These are phyloP conservation scores for Morphnarchus princeps DNA, from an alignment of 2,113 vertebrate species.

Conservation along the genomic window DNA sequence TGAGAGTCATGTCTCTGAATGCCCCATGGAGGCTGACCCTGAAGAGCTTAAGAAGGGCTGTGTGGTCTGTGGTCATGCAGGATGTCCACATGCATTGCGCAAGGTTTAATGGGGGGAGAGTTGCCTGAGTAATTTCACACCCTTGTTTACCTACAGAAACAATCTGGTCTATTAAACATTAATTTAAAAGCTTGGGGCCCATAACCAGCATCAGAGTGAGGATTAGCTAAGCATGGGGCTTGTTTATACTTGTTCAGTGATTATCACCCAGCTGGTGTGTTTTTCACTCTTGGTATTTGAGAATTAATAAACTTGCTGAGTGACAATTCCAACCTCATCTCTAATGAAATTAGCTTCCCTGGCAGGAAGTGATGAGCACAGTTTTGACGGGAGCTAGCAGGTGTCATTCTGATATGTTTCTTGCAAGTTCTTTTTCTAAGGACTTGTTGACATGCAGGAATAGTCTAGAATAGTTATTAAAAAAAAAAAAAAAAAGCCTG, in stretches of 20 bases:
- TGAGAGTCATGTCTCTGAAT: background rate
- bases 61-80: background rate
- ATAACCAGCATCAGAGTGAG: background rate
- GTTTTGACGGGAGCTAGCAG: slow-evolving; percentile 26
- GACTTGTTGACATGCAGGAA: background rate
- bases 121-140: background rate
- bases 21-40: accelerated
- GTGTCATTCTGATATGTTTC: background rate
- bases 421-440: background rate
- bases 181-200: background rate
- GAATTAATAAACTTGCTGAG: slow-evolving; percentile 56
- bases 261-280: slow-evolving; percentile 17
- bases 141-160: background rate
- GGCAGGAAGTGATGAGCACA: slow-evolving; percentile 4
- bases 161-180: background rate
- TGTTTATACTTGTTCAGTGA: slow-evolving; percentile 12
- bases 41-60: background rate
- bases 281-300: slow-evolving; percentile 21
- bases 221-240: background rate
- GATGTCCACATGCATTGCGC: background rate
- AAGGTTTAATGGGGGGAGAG: background rate
- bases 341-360: slow-evolving; percentile 36
- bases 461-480: background rate
- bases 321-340: slow-evolving; percentile 32
- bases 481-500: background rate